Conservation (phyloP, 1,140 invertebrate genomes). For the Ips nitidus region DNA sequence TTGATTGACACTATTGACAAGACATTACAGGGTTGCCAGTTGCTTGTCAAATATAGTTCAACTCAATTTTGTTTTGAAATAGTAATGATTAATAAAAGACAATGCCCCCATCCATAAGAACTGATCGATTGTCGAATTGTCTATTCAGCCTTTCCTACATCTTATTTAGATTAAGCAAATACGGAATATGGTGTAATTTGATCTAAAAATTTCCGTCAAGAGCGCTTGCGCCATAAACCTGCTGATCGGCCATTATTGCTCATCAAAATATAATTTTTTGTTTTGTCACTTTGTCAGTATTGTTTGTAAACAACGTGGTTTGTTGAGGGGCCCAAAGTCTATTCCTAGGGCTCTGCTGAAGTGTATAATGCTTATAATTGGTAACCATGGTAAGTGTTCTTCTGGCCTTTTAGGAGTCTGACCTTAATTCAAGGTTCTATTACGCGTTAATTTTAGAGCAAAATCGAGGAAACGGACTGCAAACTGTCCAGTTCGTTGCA, state of each 20-base stretch:
- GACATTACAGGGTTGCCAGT: too few relatives aligned
- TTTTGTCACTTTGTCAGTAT: conserved; percentile 24
- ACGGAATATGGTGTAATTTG: too few relatives aligned
- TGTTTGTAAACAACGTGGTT: conserved; percentile 34
- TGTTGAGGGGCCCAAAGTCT: conserved; percentile 2
- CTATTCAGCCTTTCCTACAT: too few relatives aligned
- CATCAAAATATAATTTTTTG: conserved; percentile 44
- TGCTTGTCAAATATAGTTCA: too few relatives aligned
- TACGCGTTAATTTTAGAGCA: conserved; percentile 37
- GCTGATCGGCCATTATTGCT: conserved; percentile 34
- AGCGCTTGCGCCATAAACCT: neutral
- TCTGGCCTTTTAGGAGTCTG: neutral
- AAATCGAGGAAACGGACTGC: conserved; percentile 48
- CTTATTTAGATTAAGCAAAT: too few relatives aligned
- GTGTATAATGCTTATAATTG: conserved; percentile 27
- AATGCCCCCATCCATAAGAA: too few relatives aligned
- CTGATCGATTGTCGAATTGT: too few relatives aligned
- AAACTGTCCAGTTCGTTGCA: conserved; percentile 42
- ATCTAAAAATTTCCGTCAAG: too few relatives aligned
- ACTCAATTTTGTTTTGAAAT: too few relatives aligned
- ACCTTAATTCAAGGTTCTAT: conserved; percentile 21
- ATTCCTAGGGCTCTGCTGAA: neutral
- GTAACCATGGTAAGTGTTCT: conserved; percentile 23
- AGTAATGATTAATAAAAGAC: too few relatives aligned
- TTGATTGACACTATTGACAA: conserved; percentile 17